Evolutionary conservation across 92 coral and sea anemone species (phyloP).

Genomic region (Bergia sp.): DNA sequence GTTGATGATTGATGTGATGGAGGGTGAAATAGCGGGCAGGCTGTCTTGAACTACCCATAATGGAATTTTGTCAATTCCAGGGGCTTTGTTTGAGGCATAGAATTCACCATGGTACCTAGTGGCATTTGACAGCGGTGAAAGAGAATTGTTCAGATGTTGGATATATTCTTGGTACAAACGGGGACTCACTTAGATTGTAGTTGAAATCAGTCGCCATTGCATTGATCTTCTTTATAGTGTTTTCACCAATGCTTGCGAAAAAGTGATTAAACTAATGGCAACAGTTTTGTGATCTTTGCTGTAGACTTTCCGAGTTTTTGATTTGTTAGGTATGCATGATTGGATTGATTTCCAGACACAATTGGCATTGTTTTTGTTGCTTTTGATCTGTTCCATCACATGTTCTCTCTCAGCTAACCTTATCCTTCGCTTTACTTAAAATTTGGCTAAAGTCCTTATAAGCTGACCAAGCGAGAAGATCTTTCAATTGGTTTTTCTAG

Average conservation of each 20-base stretch:
- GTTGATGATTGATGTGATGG: too few relatives aligned
- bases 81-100: conserved; percentile 30
- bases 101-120: background rate
- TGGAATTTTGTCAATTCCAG: conserved; percentile 33
- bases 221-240: background rate
- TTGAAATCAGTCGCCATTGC: background rate
- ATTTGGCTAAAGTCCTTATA: conserved; percentile 47
- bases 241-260: background rate
- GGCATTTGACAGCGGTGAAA: conserved; percentile 22
- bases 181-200: background rate
- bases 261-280: background rate
- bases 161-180: background rate
- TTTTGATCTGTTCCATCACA: conserved; percentile 47
- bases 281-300: background rate
- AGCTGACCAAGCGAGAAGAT: conserved; percentile 54
- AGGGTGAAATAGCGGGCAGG: too few relatives aligned
- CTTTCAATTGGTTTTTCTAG: conserved; percentile 39
- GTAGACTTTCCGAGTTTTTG: background rate
- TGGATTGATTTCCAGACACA: conserved; percentile 48
- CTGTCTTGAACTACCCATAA: conserved; percentile 21
- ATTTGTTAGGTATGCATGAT: background rate
- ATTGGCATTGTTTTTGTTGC: conserved; percentile 43
- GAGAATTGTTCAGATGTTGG: conserved; percentile 14
- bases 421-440: conserved; percentile 43
- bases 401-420: conserved; percentile 48